phyloP scores from a whole-genome alignment of 2,888 invertebrate species.

The Theretra japonica region DNA sequence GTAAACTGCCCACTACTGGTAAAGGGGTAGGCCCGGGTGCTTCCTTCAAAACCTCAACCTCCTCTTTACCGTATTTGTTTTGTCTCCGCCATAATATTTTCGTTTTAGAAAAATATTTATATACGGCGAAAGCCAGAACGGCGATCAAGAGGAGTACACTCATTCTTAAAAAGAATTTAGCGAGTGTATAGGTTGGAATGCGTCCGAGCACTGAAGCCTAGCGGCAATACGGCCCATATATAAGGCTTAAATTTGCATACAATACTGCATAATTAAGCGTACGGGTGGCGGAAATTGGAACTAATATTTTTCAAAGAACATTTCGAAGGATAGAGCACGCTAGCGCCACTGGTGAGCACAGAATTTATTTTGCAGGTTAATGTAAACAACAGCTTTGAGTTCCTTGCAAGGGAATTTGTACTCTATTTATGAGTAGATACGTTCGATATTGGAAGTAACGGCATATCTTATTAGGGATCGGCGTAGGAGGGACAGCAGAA shows the following conservation, averaged over 20 bases:
- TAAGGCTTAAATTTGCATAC: slow-evolving; percentile 13
- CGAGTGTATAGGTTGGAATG: slow-evolving; percentile 71
- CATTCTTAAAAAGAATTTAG: slow-evolving; percentile 56
- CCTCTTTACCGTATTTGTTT: slow-evolving; percentile 56
- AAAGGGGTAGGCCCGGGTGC: slow-evolving; percentile 88
- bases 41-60: slow-evolving; percentile 56
- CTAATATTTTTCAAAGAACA: neutral
- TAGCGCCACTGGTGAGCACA: slow-evolving; percentile 1
- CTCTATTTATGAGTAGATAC: neutral
- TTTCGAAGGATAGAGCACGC: neutral
- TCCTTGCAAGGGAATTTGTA: neutral
- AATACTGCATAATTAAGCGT: neutral
- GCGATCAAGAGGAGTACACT: slow-evolving; percentile 52
- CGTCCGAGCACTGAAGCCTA: slow-evolving; percentile 53
- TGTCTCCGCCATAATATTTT: slow-evolving; percentile 56
- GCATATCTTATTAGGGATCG: neutral
- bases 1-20: slow-evolving; percentile 89
- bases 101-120: slow-evolving; percentile 60
- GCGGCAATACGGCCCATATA: slow-evolving; percentile 41
- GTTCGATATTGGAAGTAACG: neutral
- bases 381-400: neutral
- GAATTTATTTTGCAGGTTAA: neutral
- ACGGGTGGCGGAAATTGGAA: slow-evolving; percentile 1
- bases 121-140: slow-evolving; percentile 58
- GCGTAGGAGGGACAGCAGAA: neutral